Evolutionary conservation across 1,140 invertebrate genomes (phyloP).

Genomic region (Elysia chlorotica): DNA sequence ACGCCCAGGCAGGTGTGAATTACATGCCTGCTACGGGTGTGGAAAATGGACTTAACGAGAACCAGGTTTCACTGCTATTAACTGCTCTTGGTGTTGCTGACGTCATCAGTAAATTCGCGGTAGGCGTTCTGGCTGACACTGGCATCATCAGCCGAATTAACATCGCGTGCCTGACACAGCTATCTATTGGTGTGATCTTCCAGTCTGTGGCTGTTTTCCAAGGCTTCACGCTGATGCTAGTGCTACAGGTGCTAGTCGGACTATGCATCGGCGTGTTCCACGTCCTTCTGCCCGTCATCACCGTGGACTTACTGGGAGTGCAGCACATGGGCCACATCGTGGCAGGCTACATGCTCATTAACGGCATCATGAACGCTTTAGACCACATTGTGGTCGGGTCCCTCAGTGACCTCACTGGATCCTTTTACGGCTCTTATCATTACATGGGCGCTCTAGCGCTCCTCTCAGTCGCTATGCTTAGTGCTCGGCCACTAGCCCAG

Average conservation of each 20-base stretch:
- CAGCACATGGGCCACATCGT: slow-evolving; percentile 9
- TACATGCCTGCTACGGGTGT: slow-evolving; percentile 4
- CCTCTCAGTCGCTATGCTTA: background rate
- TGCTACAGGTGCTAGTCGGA: background rate
- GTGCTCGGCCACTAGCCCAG: too few species aligned
- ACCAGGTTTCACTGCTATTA: background rate
- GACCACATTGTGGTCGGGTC: slow-evolving; percentile 2
- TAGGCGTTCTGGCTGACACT: background rate
- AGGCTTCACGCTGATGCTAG: background rate
- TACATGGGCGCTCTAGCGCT: slow-evolving; percentile 1
- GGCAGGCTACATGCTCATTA: slow-evolving; percentile 6
- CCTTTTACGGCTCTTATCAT: slow-evolving; percentile 1
- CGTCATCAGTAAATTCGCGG: slow-evolving; percentile 1
- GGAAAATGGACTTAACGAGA: slow-evolving; percentile 2
- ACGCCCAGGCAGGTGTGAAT: background rate
- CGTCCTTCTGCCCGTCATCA: background rate
- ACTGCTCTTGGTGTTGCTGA: background rate
- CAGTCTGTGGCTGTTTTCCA: background rate
- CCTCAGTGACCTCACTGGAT: slow-evolving; percentile 1
- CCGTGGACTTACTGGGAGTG: background rate
- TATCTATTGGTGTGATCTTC: background rate
- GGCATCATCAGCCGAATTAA: background rate
- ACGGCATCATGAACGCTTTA: background rate
- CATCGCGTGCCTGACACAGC: background rate
- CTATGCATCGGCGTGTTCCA: background rate